Conservation (phyloP, 2,888 invertebrate genomes). For the Venusia cambrica region DNA sequence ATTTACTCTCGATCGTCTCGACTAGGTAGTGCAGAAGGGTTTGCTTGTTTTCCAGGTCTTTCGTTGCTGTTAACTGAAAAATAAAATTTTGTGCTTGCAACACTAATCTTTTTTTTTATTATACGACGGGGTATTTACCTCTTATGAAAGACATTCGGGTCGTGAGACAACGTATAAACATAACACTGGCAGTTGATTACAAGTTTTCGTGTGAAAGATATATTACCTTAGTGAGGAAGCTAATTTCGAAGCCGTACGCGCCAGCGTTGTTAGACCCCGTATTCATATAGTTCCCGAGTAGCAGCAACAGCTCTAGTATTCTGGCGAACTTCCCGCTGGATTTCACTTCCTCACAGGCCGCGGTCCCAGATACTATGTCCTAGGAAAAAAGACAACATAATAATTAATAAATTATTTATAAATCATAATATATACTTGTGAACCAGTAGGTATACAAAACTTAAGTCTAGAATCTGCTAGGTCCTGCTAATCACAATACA, state of each 20-base stretch:
- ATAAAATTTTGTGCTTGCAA: too few relatives aligned
- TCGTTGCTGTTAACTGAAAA: slow-evolving; percentile 89
- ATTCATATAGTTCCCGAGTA: slow-evolving; percentile 98
- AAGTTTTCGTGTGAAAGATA: too few relatives aligned
- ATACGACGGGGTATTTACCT: too few relatives aligned
- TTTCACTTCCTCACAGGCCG: slow-evolving; percentile 96
- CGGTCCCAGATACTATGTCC: slow-evolving; percentile 96
- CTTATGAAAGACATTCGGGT: too few relatives aligned
- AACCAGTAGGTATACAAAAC: too few relatives aligned
- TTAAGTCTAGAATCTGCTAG: too few relatives aligned
- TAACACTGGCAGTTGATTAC: too few relatives aligned
- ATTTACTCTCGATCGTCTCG: slow-evolving; percentile 92
- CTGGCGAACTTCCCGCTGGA: slow-evolving; percentile 94
- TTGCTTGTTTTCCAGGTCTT: slow-evolving; percentile 95
- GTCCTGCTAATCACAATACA: too few relatives aligned
- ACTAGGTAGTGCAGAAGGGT: slow-evolving; percentile 96
- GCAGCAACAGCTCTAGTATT: slow-evolving; percentile 92
- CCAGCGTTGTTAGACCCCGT: slow-evolving; percentile 96
- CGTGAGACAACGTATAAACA: too few relatives aligned
- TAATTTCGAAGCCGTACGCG: slow-evolving; percentile 98
- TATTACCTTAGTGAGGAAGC: slow-evolving; percentile 95
- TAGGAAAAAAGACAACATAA: slow-evolving; percentile 40
- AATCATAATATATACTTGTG: too few relatives aligned
- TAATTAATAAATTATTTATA: too few relatives aligned
- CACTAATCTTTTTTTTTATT: too few relatives aligned